Conservation (phyloP, 2,113 vertebrate species). For the Zapornia atra region DNA sequence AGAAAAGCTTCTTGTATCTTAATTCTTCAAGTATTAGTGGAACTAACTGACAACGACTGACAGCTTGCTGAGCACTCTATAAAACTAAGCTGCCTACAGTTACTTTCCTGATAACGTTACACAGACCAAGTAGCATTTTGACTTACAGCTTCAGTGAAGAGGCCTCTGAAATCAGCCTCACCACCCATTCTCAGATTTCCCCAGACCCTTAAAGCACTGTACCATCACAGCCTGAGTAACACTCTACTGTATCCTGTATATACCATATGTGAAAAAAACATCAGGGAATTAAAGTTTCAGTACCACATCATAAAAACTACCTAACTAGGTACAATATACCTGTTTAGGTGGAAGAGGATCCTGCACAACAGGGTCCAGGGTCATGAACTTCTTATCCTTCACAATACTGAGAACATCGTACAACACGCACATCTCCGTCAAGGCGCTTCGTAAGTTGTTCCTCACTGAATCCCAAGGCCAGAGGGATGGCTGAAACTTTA, state of each 20-base stretch:
- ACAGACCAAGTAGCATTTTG: accelerated
- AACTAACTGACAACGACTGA: neutral
- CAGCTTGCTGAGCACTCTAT: no score
- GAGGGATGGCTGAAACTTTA: slow-evolving; percentile 95
- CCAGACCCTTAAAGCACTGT: neutral
- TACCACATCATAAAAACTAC: neutral
- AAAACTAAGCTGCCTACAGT: neutral
- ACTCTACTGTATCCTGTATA: accelerated
- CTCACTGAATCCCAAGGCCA: slow-evolving; percentile 99
- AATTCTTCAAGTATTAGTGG: neutral
- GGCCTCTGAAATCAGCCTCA: neutral
- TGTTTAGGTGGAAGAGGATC: slow-evolving; percentile 82
- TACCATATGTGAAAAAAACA: accelerated
- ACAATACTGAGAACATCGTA: slow-evolving; percentile 94
- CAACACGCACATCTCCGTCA: slow-evolving; percentile 97
- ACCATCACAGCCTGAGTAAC: neutral
- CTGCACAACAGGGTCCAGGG: slow-evolving; percentile 93
- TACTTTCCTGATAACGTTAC: neutral
- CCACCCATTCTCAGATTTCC: neutral
- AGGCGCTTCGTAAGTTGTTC: slow-evolving; percentile 89
- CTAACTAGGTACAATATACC: slow-evolving; percentile 8
- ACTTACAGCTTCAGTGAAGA: neutral
- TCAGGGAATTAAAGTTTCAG: neutral
- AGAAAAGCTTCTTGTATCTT: neutral
- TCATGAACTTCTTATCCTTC: slow-evolving; percentile 98